Evolutionary conservation across 2,113 vertebrate species (phyloP).

Genomic region (Pelodiscus sinensis): DNA sequence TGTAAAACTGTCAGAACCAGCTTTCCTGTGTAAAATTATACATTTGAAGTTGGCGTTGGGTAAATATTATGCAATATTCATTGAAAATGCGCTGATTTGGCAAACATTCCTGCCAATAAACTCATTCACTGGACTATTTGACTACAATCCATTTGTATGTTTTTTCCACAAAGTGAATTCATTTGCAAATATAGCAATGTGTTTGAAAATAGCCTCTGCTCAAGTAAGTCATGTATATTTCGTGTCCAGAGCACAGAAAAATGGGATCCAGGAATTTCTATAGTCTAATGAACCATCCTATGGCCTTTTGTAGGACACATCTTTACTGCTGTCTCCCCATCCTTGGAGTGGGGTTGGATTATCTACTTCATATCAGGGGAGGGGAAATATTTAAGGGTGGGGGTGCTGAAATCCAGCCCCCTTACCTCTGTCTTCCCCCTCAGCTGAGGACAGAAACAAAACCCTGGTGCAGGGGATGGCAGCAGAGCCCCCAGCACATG

Average conservation of each 20-base stretch:
- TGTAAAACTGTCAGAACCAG: not conserved
- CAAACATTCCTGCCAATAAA: not conserved
- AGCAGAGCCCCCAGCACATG: too few relatives aligned
- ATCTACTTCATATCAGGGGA: not conserved
- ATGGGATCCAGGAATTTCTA: not conserved
- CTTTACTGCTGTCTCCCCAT: not conserved
- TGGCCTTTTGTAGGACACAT: not conserved
- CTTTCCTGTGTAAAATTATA: not conserved
- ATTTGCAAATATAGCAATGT: not conserved
- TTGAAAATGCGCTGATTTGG: not conserved
- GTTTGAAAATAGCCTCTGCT: not conserved
- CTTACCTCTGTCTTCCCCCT: too few relatives aligned
- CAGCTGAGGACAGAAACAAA: too few relatives aligned
- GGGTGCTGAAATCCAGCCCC: too few relatives aligned
- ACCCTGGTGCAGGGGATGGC: too few relatives aligned
- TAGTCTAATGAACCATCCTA: not conserved
- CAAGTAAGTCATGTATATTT: not conserved
- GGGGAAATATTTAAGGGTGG: too few relatives aligned
- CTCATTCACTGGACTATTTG: not conserved
- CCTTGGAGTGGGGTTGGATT: not conserved
- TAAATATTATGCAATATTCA: not conserved
- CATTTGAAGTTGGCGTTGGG: not conserved
- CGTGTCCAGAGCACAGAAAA: not conserved
- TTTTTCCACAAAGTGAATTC: not conserved
- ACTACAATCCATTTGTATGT: too few relatives aligned